phyloP scores from a whole-genome alignment of 2,797 vertebrate genomes.

The Helostoma temminkii region DNA sequence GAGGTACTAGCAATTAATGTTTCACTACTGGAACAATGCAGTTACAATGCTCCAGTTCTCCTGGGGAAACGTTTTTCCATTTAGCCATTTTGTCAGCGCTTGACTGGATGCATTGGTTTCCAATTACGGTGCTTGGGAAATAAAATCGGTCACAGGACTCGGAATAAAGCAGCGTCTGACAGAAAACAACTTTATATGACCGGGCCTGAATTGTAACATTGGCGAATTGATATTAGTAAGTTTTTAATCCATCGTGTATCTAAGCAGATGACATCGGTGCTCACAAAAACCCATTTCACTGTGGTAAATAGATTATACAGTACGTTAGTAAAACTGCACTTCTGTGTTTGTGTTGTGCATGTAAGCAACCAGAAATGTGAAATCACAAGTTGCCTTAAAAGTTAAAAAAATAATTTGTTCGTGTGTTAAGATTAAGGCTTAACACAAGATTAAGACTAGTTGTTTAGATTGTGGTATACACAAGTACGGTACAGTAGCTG shows the following conservation, averaged over 20 bases:
- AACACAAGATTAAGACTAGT: no score
- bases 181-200: conserved; percentile 22
- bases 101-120: conserved; percentile 70
- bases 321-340: conserved; percentile 2
- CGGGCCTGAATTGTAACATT: background rate
- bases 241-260: conserved; percentile 20
- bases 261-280: background rate
- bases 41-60: conserved; percentile 58
- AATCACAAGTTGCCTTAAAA: no score
- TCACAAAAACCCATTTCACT: background rate
- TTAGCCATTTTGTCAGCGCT: conserved; percentile 57
- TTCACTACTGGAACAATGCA: conserved; percentile 58
- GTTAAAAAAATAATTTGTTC: no score
- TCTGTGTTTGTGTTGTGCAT: conserved; percentile 3
- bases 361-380: background rate
- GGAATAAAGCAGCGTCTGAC: conserved; percentile 27
- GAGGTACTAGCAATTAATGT: conserved; percentile 63
- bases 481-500: no score
- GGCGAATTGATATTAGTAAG: conserved; percentile 23
- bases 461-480: no score
- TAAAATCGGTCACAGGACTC: conserved; percentile 54
- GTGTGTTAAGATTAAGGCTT: no score
- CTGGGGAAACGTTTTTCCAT: conserved; percentile 55
- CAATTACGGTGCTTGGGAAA: conserved; percentile 62
- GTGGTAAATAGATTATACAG: conserved; percentile 3